Evolutionary conservation across 53 echinoderm and acorn worm species (phyloP).

Genomic region (Antedon mediterranea): DNA sequence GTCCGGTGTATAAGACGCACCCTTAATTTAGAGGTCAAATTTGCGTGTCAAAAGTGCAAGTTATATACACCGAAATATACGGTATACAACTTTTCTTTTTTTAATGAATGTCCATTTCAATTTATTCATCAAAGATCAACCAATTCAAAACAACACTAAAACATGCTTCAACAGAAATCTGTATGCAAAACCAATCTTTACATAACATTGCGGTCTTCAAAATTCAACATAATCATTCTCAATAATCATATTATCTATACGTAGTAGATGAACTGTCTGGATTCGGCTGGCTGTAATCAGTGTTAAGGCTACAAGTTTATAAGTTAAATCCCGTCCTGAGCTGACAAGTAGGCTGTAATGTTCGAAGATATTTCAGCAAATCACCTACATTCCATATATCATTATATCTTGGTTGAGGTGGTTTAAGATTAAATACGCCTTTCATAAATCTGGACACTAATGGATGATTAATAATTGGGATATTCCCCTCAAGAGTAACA

Average conservation of each 20-base stretch:
- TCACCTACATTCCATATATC: background rate
- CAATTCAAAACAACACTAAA: background rate
- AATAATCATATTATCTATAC: background rate
- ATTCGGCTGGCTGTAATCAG: background rate
- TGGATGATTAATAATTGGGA: too few species aligned
- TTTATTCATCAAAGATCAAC: too few species aligned
- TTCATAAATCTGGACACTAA: conserved; percentile 6
- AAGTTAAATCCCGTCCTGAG: background rate
- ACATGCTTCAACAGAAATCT: background rate
- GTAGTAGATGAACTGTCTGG: background rate
- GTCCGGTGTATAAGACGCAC: too few species aligned
- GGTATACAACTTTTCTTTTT: background rate
- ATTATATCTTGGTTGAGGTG: conserved; percentile 2
- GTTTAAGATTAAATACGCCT: conserved; percentile 1
- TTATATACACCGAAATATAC: too few species aligned
- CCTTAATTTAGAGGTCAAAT: too few species aligned
- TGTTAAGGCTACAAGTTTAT: background rate
- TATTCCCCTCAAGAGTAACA: too few species aligned
- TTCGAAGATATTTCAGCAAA: background rate
- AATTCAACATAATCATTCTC: conserved; percentile 2
- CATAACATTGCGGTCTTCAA: conserved; percentile 10
- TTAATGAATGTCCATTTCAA: background rate
- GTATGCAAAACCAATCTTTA: background rate
- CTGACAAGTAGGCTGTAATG: background rate
- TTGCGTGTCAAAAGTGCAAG: too few species aligned